phyloP scores from a whole-genome alignment of 2,888 invertebrate species.

The Drosophila pegasa region DNA sequence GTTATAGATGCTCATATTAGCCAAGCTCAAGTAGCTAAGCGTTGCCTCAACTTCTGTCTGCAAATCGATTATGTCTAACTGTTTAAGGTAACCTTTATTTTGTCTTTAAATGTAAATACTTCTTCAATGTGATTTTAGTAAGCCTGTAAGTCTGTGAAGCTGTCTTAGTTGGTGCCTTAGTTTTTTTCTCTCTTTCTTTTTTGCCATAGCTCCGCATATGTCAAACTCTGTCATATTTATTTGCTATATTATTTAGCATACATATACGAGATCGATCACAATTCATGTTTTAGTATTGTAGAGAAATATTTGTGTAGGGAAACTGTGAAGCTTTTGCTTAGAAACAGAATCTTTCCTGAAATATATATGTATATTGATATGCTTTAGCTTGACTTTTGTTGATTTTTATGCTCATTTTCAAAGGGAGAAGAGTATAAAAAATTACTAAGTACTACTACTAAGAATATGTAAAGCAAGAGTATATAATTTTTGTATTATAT shows the following conservation, averaged over 20 bases:
- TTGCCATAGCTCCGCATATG: background rate
- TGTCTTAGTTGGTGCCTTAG: background rate
- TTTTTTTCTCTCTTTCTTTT: background rate
- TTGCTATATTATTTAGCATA: slow-evolving; percentile 1
- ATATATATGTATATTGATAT: background rate
- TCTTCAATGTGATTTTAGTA: background rate
- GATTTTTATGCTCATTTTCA: no score
- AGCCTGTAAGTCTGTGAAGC: background rate
- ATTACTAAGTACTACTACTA: no score
- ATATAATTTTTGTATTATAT: no score
- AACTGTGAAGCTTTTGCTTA: background rate
- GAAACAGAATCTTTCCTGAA: background rate
- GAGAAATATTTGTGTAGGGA: background rate
- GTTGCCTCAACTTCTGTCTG: slow-evolving; percentile 1
- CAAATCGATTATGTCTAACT: background rate
- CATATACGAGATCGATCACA: background rate
- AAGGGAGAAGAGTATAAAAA: no score
- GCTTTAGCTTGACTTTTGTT: no score
- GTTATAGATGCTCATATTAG: slow-evolving; percentile 36
- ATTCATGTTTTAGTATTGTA: background rate
- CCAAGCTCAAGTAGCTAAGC: slow-evolving; percentile 17
- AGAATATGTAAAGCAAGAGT: no score
- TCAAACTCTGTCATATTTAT: background rate
- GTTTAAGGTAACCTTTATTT: background rate
- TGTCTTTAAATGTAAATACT: background rate